phyloP scores from a whole-genome alignment of 1,140 invertebrate species.

The Formica exsecta region DNA sequence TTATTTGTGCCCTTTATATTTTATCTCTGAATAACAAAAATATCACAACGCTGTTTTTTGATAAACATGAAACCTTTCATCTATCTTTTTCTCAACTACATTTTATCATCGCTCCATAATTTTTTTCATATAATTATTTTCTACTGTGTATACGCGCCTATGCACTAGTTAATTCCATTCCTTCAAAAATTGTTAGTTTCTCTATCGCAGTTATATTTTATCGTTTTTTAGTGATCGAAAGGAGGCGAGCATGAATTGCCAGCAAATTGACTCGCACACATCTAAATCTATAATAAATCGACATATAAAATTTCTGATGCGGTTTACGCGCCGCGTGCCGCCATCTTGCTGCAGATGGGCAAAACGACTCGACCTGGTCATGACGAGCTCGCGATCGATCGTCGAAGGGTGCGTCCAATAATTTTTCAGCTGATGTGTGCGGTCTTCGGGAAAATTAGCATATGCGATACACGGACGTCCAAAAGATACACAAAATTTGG shows the following conservation, averaged over 20 bases:
- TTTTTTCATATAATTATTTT: not conserved
- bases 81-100: not conserved
- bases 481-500: not conserved
- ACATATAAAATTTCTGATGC: constrained; percentile 18
- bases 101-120: not conserved
- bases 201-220: not conserved
- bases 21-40: not conserved
- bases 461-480: not conserved
- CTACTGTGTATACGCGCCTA: not conserved
- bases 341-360: constrained; percentile 51
- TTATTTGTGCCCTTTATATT: not conserved
- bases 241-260: not conserved
- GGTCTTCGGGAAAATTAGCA: constrained; percentile 5
- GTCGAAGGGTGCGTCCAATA: constrained; percentile 43
- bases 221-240: not conserved
- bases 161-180: not conserved
- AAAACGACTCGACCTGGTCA: constrained; percentile 34
- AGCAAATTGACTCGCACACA: not conserved
- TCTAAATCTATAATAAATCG: constrained; percentile 31
- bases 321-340: constrained; percentile 42
- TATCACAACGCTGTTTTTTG: not conserved
- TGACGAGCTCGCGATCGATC: constrained; percentile 17
- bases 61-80: not conserved
- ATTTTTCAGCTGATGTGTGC: constrained; percentile 4
- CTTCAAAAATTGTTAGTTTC: not conserved